A percentile compares a stretch with the other conserved stretches of the same genome.
Conservation (phyloP, 1,140 invertebrate species). For the Lanistes nyassanus region DNA sequence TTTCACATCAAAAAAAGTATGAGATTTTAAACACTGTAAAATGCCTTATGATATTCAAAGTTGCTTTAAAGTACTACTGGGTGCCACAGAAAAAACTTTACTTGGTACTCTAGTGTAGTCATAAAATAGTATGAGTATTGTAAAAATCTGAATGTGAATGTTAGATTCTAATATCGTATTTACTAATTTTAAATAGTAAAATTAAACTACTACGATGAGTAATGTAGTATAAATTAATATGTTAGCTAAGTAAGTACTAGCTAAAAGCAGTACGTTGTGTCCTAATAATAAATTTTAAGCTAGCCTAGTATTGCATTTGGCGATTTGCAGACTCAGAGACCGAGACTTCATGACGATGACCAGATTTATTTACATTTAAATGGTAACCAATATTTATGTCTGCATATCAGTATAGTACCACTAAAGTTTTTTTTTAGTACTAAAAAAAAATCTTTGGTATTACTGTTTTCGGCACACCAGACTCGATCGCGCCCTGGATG, state of each 20-base stretch:
- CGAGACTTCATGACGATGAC: background rate
- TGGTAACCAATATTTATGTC: background rate
- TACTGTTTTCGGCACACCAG: background rate
- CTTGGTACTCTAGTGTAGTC: too few relatives aligned
- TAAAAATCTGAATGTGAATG: too few relatives aligned
- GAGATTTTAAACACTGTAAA: too few relatives aligned
- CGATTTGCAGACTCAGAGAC: background rate
- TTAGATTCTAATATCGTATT: too few relatives aligned
- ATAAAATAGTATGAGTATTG: too few relatives aligned
- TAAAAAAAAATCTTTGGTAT: background rate
- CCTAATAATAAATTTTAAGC: background rate
- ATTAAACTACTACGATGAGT: too few relatives aligned
- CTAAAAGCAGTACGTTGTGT: background rate
- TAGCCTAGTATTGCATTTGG: background rate
- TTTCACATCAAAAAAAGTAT: too few relatives aligned
- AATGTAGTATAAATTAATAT: background rate
- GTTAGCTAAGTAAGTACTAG: background rate
- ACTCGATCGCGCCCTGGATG: background rate
- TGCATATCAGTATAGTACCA: background rate
- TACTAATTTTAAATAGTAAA: too few relatives aligned
- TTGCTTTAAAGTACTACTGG: too few relatives aligned
- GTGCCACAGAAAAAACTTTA: too few relatives aligned
- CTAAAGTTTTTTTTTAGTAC: background rate
- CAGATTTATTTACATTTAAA: background rate
- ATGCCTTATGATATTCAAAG: too few relatives aligned